Percentiles rank a stretch among this genome's conserved stretches.
phyloP scores from a whole-genome alignment of 1,140 invertebrate genomes.

The Drosophila albomicans region DNA sequence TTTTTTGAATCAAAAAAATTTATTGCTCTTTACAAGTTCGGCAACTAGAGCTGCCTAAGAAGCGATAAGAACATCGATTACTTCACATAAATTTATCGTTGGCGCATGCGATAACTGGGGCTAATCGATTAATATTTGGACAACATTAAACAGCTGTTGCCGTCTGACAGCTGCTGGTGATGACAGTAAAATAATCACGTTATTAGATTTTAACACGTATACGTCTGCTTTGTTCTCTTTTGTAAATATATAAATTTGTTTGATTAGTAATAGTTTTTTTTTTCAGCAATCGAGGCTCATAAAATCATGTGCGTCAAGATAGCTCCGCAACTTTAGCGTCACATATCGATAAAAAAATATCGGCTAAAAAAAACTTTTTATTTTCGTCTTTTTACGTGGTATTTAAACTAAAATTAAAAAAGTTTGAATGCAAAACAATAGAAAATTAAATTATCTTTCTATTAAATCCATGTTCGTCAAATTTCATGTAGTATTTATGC shows the following conservation, averaged over 20 bases:
- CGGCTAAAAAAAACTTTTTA: too few relatives aligned
- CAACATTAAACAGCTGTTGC: constrained; percentile 30
- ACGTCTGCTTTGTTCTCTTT: background rate
- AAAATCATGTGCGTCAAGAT: too few relatives aligned
- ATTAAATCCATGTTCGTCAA: too few relatives aligned
- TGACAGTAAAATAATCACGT: constrained; percentile 7
- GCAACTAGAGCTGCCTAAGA: constrained; percentile 40
- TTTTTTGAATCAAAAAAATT: constrained; percentile 43
- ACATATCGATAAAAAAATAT: too few relatives aligned
- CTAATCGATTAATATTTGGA: constrained; percentile 3
- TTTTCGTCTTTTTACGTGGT: too few relatives aligned
- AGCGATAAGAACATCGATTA: constrained; percentile 36
- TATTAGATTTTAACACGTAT: constrained; percentile 9
- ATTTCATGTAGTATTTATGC: too few relatives aligned
- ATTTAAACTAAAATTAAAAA: too few relatives aligned
- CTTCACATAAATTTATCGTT: background rate
- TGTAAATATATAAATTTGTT: background rate
- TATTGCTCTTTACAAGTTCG: constrained; percentile 28
- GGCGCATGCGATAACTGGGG: background rate
- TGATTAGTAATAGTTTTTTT: background rate
- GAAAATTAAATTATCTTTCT: too few relatives aligned
- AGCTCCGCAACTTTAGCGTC: too few relatives aligned
- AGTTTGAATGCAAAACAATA: too few relatives aligned
- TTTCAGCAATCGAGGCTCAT: background rate
- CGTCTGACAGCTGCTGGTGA: constrained; percentile 13